Percentiles rank a stretch among this genome's conserved stretches.
These are phyloP conservation scores for Oithona nana DNA, from an alignment of 2,888 invertebrate genomes.

Conservation along the genomic window DNA sequence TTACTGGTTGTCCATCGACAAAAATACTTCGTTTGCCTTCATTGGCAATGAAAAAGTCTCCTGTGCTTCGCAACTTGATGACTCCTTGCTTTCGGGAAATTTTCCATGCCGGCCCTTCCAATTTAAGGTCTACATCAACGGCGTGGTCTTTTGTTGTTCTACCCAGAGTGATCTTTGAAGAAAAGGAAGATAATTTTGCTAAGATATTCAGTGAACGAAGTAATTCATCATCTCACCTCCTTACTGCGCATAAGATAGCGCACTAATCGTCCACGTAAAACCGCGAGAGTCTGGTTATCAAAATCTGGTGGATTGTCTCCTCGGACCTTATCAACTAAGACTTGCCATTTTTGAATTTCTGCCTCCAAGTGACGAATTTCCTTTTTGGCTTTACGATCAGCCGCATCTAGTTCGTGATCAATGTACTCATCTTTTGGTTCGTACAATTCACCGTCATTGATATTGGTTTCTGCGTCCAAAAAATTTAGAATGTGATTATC, in stretches of 20 bases:
- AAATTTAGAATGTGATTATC: constrained; percentile 38
- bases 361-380: constrained; percentile 75
- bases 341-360: constrained; percentile 75
- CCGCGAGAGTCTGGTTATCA: constrained; percentile 80
- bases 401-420: constrained; percentile 53
- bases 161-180: constrained; percentile 58
- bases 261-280: constrained; percentile 71
- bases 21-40: constrained; percentile 87
- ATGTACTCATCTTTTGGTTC: constrained; percentile 62
- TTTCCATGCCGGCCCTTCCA: constrained; percentile 88
- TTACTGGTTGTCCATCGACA: constrained; percentile 8
- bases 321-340: constrained; percentile 58
- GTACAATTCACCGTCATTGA: constrained; percentile 59
- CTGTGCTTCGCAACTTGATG: constrained; percentile 68
- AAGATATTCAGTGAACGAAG: background rate
- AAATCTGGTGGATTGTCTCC: constrained; percentile 50
- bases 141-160: constrained; percentile 65
- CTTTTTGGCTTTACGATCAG: constrained; percentile 47
- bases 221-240: constrained; percentile 38
- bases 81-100: constrained; percentile 81
- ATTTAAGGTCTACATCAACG: constrained; percentile 77
- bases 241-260: constrained; percentile 82
- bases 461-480: constrained; percentile 75
- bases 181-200: constrained; percentile 5
- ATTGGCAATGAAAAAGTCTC: constrained; percentile 83